Conservation (phyloP, 2,797 vertebrate species). For the Chelon auratus region DNA sequence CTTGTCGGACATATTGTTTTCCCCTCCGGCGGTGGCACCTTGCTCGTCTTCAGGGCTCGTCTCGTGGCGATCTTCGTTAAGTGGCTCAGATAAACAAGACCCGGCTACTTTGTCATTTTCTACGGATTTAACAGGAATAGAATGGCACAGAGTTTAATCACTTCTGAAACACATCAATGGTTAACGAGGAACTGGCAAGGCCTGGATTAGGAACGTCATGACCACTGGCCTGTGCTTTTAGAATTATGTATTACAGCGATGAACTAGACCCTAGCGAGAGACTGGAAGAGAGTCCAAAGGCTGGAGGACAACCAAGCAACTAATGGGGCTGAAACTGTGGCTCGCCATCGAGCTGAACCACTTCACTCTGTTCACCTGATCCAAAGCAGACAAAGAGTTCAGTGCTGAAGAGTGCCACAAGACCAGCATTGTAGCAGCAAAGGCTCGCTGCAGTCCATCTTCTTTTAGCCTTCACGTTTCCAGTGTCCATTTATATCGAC, state of each 20-base stretch:
- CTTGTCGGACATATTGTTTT: conserved; percentile 89
- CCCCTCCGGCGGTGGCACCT: conserved; percentile 88
- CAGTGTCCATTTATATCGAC: conserved; percentile 67
- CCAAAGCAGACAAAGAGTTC: conserved; percentile 77
- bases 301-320: conserved; percentile 72
- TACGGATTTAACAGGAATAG: conserved; percentile 99
- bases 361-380: conserved; percentile 81
- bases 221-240: conserved; percentile 82
- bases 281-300: conserved; percentile 87
- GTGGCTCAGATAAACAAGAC: conserved; percentile 99
- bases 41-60: conserved; percentile 90
- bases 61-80: conserved; percentile 94
- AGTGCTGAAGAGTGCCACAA: conserved; percentile 81
- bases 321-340: conserved; percentile 52
- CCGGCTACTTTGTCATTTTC: conserved; percentile 99
- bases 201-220: conserved; percentile 88
- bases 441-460: conserved; percentile 57
- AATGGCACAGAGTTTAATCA: conserved; percentile 99
- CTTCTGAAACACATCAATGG: conserved; percentile 98
- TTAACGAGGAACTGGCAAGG: conserved; percentile 94
- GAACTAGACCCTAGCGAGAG: conserved; percentile 83
- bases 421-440: conserved; percentile 78
- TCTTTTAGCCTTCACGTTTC: conserved; percentile 69
- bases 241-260: conserved; percentile 89
- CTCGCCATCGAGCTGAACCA: conserved; percentile 62